Evolutionary conservation across 1,140 invertebrate genomes (phyloP), one percentile per base, ranked within the genome.

Genomic region (Drosophila tsacasi): DNA sequence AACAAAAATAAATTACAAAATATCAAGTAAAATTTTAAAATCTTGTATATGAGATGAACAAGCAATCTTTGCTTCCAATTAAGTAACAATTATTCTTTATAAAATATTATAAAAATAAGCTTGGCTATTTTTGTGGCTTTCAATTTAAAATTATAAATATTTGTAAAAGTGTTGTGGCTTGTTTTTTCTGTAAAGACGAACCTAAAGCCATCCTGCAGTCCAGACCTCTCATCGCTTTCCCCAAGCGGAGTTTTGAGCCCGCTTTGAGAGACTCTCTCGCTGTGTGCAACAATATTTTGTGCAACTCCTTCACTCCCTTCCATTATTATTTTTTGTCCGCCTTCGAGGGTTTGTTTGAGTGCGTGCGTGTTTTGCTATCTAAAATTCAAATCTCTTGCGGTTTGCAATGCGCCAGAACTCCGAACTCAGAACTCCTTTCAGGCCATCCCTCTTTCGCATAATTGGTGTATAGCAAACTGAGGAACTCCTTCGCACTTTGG

Each of bases 371-470:
- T 65, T 27, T 47, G 61, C 47, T 86, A 86, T 86, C 83, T 86
- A 69, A 87, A 86, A 86, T 86, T 86, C 83, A 86, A 86, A 86
- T 86, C 83, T 86, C 80, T 77, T 86, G 83, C 63, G 82, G 82
- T 69, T 86, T 75, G 76, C 79, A 85, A 59, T 61, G 76, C 81
- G 72, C 64, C 75, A 77, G 63, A 72, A 72, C 67, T 60, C 54
- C 9, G 37, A 42, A 23, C 44, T 60, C 42, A 2, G 27, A 58
- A 59, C 69, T 61, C 21, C 37, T 10, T 50, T 52, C 39, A 30
- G 39, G 32, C 54, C 30, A 27, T 58, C 40, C 4, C 25, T 21
- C n/a, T 69, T 37, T 40, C 25, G 19, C 17, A 21, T 25, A 37
- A 12, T 15, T 35, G 10, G 52, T 13, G 44, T 12, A 25, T 23